A percentile compares a stretch with the other conserved stretches of the same genome.
Conservation (phyloP, 2,888 invertebrate genomes). For the Epirrhoe tristata region DNA sequence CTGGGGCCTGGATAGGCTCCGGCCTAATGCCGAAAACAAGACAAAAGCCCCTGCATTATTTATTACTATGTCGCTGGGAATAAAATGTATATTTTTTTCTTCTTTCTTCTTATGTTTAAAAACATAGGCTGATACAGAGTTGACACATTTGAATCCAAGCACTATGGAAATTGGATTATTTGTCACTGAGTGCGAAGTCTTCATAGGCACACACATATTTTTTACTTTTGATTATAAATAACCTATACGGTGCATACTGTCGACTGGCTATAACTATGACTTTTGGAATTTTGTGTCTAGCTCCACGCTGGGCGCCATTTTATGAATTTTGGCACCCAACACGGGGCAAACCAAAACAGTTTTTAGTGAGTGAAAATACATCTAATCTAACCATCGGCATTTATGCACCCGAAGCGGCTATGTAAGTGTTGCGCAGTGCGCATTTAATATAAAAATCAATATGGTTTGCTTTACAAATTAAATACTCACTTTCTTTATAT, state of each 20-base stretch:
- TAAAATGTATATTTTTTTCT: not conserved
- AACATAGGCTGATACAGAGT: not conserved
- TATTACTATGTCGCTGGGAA: conserved; percentile 23
- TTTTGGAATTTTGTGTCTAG: not conserved
- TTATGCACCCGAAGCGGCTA: not conserved
- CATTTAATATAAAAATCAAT: conserved; percentile 27
- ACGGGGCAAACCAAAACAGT: not conserved
- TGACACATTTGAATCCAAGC: too few relatives aligned
- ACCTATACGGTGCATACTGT: too few relatives aligned
- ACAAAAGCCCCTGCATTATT: conserved; percentile 52
- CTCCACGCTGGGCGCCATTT: conserved; percentile 11
- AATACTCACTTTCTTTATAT: conserved; percentile 98
- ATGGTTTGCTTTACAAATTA: conserved; percentile 17
- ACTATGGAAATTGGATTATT: too few relatives aligned
- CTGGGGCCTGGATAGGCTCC: conserved; percentile 43
- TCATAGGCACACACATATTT: not conserved
- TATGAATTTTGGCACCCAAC: conserved; percentile 4
- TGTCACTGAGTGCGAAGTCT: too few relatives aligned
- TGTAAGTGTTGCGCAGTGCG: conserved; percentile 24
- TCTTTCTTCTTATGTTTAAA: not conserved
- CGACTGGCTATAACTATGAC: too few relatives aligned
- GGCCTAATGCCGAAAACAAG: conserved; percentile 46
- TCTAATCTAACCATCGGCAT: not conserved
- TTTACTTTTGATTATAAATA: not conserved
- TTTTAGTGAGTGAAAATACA: not conserved